phyloP scores from a whole-genome alignment of 2,113 vertebrate species.

The Glaucomys volans region DNA sequence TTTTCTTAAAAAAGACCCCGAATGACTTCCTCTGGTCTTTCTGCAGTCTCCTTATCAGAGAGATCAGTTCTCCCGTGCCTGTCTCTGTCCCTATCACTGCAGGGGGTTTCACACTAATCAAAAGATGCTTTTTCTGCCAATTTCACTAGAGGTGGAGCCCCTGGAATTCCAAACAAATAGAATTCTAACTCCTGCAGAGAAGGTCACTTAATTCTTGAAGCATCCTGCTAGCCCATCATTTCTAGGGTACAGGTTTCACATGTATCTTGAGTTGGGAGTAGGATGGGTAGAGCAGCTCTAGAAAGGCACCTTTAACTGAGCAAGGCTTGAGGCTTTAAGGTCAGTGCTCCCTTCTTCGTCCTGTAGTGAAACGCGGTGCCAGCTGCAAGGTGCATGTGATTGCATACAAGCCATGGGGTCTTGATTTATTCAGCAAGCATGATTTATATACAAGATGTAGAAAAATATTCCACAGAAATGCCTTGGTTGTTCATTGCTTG shows the following conservation, averaged over 20 bases:
- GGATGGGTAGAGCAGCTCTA: background rate
- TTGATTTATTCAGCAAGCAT: background rate
- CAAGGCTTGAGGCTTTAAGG: background rate
- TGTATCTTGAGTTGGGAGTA: conserved; percentile 5
- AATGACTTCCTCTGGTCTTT: background rate
- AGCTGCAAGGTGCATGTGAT: background rate
- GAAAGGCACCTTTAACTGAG: background rate
- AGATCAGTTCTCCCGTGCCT: background rate
- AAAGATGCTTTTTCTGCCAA: conserved; percentile 49
- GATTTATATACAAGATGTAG: background rate
- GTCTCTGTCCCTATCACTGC: background rate
- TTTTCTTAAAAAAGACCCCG: background rate
- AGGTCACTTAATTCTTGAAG: background rate
- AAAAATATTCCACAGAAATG: background rate
- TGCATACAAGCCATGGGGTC: rapidly evolving
- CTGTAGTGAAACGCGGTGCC: background rate
- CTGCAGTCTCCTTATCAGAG: background rate
- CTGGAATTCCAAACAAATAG: conserved; percentile 66
- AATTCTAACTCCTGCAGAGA: background rate
- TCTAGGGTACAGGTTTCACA: background rate
- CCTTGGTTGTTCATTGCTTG: conserved; percentile 33
- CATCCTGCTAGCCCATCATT: background rate
- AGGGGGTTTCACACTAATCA: conserved; percentile 34
- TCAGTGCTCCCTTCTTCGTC: background rate
- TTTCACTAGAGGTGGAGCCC: conserved; percentile 68